Percentiles rank a stretch among this genome's conserved stretches.
Conservation (phyloP, 1,140 invertebrate genomes). For the Rhysida immarginata region DNA sequence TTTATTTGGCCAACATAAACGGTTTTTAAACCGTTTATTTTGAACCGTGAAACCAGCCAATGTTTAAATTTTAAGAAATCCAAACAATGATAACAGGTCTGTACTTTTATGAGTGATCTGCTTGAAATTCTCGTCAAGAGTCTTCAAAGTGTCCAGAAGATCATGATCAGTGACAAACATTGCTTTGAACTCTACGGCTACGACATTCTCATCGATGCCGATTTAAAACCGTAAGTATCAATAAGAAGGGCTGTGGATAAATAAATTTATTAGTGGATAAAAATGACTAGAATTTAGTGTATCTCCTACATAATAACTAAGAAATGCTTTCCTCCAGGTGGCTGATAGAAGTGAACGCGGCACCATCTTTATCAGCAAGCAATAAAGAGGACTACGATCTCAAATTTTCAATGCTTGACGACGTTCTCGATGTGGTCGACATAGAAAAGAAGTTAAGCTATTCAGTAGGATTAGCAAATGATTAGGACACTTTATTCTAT, state of each 20-base stretch:
- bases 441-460: constrained; percentile 23
- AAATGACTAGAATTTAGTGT: too few species aligned
- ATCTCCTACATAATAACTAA: too few species aligned
- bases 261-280: too few species aligned
- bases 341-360: constrained; percentile 47
- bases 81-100: too few species aligned
- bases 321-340: too few species aligned
- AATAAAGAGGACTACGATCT: constrained; percentile 37
- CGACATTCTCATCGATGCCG: constrained; percentile 44
- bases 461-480: too few species aligned
- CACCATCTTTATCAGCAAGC: constrained; percentile 43
- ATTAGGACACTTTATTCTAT: too few species aligned
- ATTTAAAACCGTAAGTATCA: constrained; percentile 33
- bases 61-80: too few species aligned
- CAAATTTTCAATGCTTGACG: constrained; percentile 32
- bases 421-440: constrained; percentile 31
- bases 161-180: constrained; percentile 32
- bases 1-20: too few species aligned
- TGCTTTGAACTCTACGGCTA: constrained; percentile 51
- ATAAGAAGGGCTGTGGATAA: background rate
- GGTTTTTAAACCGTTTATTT: too few species aligned
- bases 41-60: too few species aligned
- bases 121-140: constrained; percentile 39
- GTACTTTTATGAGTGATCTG: constrained; percentile 41
- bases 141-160: constrained; percentile 34